phyloP scores from a whole-genome alignment of 2,888 invertebrate species.

The Drosophila leonis region DNA sequence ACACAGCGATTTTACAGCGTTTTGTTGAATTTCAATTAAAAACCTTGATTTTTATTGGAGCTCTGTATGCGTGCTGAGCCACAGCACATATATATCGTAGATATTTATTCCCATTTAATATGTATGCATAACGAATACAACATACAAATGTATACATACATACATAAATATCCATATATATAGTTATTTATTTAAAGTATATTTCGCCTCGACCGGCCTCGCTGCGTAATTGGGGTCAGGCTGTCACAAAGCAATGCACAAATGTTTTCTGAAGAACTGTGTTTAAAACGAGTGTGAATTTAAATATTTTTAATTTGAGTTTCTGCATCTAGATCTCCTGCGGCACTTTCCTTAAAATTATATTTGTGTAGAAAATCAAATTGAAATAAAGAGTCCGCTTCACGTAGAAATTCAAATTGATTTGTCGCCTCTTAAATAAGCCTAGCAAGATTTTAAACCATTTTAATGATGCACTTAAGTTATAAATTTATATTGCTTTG shows the following conservation, averaged over 20 bases:
- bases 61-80: slow-evolving; percentile 62
- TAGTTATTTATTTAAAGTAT: slow-evolving; percentile 14
- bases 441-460: slow-evolving; percentile 4
- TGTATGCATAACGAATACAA: neutral
- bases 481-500: no score
- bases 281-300: slow-evolving; percentile 74
- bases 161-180: neutral
- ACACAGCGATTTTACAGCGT: slow-evolving; percentile 26
- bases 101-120: slow-evolving; percentile 5
- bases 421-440: slow-evolving; percentile 41
- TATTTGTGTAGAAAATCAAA: slow-evolving; percentile 48
- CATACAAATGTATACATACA: neutral
- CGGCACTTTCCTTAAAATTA: slow-evolving; percentile 35
- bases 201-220: slow-evolving; percentile 27
- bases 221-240: slow-evolving; percentile 58
- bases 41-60: slow-evolving; percentile 77
- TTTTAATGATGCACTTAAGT: no score
- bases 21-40: slow-evolving; percentile 79
- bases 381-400: slow-evolving; percentile 53
- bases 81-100: neutral
- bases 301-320: slow-evolving; percentile 66
- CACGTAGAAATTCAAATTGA: slow-evolving; percentile 56
- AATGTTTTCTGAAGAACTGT: slow-evolving; percentile 63
- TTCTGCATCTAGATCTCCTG: slow-evolving; percentile 43
- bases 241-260: slow-evolving; percentile 59